A percentile compares a stretch with the other conserved stretches of the same genome.
Conservation (phyloP, 2,888 invertebrate species). For the Drosophila algonquin region DNA sequence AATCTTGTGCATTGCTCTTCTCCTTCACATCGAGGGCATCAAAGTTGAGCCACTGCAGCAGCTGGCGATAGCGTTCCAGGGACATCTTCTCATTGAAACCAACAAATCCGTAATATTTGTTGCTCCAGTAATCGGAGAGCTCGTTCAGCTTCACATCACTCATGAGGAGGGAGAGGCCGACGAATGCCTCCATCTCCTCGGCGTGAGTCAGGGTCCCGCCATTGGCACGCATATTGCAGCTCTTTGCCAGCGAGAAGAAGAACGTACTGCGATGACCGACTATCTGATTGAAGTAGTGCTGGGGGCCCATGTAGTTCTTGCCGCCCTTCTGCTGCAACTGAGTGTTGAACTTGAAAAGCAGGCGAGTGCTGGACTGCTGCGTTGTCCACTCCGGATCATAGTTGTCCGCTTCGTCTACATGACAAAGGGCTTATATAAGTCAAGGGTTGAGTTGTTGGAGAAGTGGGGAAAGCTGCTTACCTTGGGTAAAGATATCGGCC, state of each 20-base stretch:
- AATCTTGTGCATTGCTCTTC: conserved; percentile 30
- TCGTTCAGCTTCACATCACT: conserved; percentile 57
- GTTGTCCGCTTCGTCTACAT: conserved; percentile 53
- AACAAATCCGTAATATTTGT: conserved; percentile 50
- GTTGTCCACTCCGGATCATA: conserved; percentile 69
- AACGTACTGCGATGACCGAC: conserved; percentile 54
- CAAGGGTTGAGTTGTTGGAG: neutral
- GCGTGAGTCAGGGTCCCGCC: conserved; percentile 15
- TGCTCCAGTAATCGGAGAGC: conserved; percentile 65
- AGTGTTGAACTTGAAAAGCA: conserved; percentile 58
- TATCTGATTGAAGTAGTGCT: conserved; percentile 59
- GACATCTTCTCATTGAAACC: conserved; percentile 62
- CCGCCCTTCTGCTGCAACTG: conserved; percentile 35
- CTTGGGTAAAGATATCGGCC: conserved; percentile 61
- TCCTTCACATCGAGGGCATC: conserved; percentile 27
- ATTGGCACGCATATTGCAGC: conserved; percentile 44
- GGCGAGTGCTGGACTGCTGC: conserved; percentile 43
- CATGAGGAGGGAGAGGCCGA: conserved; percentile 63
- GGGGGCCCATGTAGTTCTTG: conserved; percentile 38
- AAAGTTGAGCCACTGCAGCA: conserved; percentile 59
- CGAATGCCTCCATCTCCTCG: conserved; percentile 64
- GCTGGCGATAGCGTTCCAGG: conserved; percentile 50
- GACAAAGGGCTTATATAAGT: conserved; percentile 6
- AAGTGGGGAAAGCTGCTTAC: conserved; percentile 39
- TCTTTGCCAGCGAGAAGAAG: conserved; percentile 50